phyloP scores from a whole-genome alignment of 1,140 invertebrate genomes.

The fruit fly (Drosophila melanogaster) region Release_6_plus_ISO1_MT NT_037436.4:19656001-19656500 shows the following conservation, averaged over 20 bases:
- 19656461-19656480: constrained; percentile 4
- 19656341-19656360: constrained; percentile 63
- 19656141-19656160: too few relatives aligned
- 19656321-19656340: constrained; percentile 66
- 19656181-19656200: too few relatives aligned
- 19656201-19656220: neutral
- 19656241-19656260: neutral
- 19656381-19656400: constrained; percentile 76
- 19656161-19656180: too few relatives aligned
- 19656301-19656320: constrained; percentile 73
- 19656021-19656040: constrained; percentile 44
- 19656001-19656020: constrained; percentile 68
- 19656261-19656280: neutral
- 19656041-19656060: constrained; percentile 26
- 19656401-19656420: constrained; percentile 64
- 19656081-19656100: too few relatives aligned
- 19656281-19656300: constrained; percentile 8
- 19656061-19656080: neutral
- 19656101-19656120: too few relatives aligned
- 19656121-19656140: too few relatives aligned
- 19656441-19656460: constrained; percentile 15
- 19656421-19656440: constrained; percentile 14
- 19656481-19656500: constrained; percentile 57
- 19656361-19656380: constrained; percentile 31
- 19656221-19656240: neutral